A percentile compares a stretch with the other conserved stretches of the same genome.
Evolutionary conservation across 2,888 invertebrate genomes (phyloP).

Genomic region (Troides aeacus): DNA sequence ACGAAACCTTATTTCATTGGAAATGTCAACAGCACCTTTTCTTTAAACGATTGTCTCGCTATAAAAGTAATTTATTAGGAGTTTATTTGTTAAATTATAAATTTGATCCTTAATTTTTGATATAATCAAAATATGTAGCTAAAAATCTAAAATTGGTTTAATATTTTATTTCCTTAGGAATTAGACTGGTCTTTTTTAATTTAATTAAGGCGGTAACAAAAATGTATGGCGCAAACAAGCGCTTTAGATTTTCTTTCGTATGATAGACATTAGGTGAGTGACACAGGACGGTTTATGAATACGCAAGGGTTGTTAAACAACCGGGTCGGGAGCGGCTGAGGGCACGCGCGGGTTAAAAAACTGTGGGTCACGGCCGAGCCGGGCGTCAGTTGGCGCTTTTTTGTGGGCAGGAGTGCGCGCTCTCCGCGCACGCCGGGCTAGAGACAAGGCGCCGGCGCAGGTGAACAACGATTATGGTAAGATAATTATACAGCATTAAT

Average conservation of each 20-base stretch:
- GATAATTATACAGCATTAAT: slow-evolving; percentile 9
- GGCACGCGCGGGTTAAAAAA: slow-evolving; percentile 69
- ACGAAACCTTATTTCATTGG: slow-evolving; percentile 6
- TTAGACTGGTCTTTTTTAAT: neutral
- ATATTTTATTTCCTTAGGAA: neutral
- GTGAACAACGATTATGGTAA: slow-evolving; percentile 24
- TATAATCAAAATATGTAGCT: neutral
- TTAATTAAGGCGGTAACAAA: neutral
- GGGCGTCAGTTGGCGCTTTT: slow-evolving; percentile 61
- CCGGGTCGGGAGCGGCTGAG: slow-evolving; percentile 47
- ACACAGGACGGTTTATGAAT: slow-evolving; percentile 62
- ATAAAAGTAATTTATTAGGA: neutral
- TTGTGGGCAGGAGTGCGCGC: slow-evolving; percentile 57
- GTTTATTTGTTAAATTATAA: neutral
- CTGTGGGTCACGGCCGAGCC: slow-evolving; percentile 60
- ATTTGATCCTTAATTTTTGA: neutral
- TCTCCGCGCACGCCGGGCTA: slow-evolving; percentile 28
- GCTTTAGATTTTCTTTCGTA: slow-evolving; percentile 28
- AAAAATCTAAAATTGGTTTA: neutral
- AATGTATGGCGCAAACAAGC: slow-evolving; percentile 3
- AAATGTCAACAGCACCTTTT: neutral
- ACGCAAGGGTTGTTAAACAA: slow-evolving; percentile 70
- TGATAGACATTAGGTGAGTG: slow-evolving; percentile 35
- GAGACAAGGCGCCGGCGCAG: slow-evolving; percentile 41
- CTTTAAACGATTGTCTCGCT: neutral